Base-by-base conservation (phyloP, 2,888 invertebrate species). In the Lysandra bellargus region DNA sequence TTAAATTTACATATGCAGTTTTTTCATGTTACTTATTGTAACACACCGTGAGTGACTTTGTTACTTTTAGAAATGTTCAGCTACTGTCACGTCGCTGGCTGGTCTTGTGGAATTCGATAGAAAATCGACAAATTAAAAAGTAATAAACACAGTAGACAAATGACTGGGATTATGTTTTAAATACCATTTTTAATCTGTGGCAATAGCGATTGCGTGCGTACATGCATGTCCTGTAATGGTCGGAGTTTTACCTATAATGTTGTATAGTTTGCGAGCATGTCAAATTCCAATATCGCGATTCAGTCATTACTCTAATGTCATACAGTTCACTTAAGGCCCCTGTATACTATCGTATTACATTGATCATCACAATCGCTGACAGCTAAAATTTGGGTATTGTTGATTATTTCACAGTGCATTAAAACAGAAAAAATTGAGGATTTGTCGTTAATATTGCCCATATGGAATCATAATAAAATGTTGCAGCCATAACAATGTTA, bases 271-370 rank as follows among this genome's bases (percentile, higher is more conserved):
- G 40, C 75, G 75, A 75, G 75, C 75, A 75, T 75, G 75, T 75
- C 75, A 75, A 75, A 75, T 49, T 75, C 75, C 75, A 75, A 75
- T 75, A 75, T 75, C 75, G 75, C 75, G 75, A 44, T 44, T 44
- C 44, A 49, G 75, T 44, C 75, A 75, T 75, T 75, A 75, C 75
- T 75, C 75, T 75, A 75, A 75, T 75, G 49, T 75, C 75, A 64
- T 30, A 64, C 30, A 33, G 69, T 69, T 69, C 69, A 69, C 69
- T 33, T 33, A 69, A 33, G 69, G 33, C 33, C 14, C 33, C 33
- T 33, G 33, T 7, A 69, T 17, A 37, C 69, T 69, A 17, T 69
- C 33, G 33, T 5, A 69, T 14, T 69, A 69, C 69, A 33, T 4
- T 17, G 17, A 57, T 4, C 17, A 57, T 17, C 17, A 57, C 12